phyloP scores from a whole-genome alignment of 2,113 vertebrate genomes.

The Hassar affinis region DNA sequence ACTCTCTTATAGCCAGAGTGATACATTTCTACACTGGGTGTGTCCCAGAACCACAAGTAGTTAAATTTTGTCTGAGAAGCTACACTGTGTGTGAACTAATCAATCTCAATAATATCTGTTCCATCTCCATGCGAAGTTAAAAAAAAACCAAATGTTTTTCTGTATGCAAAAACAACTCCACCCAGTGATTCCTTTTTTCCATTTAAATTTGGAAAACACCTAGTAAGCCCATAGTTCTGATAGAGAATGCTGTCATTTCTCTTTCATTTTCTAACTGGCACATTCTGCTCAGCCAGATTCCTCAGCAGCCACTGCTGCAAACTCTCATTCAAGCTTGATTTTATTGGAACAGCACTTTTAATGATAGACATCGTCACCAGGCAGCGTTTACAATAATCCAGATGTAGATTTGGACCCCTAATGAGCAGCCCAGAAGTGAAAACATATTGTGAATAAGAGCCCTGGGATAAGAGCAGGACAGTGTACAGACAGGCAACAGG shows the following conservation, averaged over 20 bases:
- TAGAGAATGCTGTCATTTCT: not conserved
- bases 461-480: not conserved
- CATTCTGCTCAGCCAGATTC: not conserved
- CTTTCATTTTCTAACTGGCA: not conserved
- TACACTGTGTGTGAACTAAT: not conserved
- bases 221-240: not conserved
- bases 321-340: constrained; percentile 37
- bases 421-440: not conserved
- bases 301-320: not conserved
- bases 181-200: not conserved
- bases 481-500: not conserved
- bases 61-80: not conserved
- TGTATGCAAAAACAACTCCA: constrained; percentile 7
- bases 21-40: not conserved
- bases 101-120: not conserved
- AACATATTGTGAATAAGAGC: not conserved
- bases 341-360: not conserved
- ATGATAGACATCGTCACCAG: not conserved
- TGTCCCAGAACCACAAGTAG: constrained; percentile 1
- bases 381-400: not conserved
- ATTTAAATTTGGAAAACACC: constrained; percentile 6
- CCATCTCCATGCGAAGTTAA: not conserved
- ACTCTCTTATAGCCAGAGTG: not conserved
- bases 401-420: not conserved
- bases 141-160: constrained; percentile 11